Conservation (phyloP, 2,113 vertebrate genomes). For the Erpornis zantholeuca region DNA sequence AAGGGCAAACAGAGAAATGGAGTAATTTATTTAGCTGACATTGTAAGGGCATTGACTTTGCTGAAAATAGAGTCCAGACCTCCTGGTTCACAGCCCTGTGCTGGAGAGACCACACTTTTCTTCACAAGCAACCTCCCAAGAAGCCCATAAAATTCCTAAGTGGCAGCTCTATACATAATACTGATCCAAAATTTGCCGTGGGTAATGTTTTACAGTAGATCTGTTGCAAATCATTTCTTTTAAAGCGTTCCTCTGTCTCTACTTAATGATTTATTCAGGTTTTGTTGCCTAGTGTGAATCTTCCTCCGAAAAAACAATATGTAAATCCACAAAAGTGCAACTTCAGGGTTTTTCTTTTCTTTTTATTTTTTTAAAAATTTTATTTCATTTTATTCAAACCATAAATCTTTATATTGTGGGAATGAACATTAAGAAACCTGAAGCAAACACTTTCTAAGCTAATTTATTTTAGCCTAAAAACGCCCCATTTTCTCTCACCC, state of each 20-base stretch:
- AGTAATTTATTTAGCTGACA: conserved; percentile 37
- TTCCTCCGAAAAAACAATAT: background rate
- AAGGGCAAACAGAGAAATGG: conserved; percentile 14
- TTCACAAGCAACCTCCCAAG: conserved; percentile 23
- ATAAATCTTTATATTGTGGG: conserved; percentile 20
- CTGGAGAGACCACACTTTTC: background rate
- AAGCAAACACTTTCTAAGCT: background rate
- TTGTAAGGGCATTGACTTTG: background rate
- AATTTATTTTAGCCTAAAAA: conserved; percentile 11
- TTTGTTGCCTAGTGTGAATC: conserved; percentile 42
- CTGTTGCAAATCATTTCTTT: conserved; percentile 57
- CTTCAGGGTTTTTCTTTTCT: background rate
- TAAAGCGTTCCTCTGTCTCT: conserved; percentile 11
- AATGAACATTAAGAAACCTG: background rate
- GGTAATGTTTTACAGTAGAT: conserved; percentile 57
- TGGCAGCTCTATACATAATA: conserved; percentile 57
- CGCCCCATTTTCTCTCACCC: background rate
- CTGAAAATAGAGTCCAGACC: conserved; percentile 32
- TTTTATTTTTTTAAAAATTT: background rate
- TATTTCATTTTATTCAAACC: background rate
- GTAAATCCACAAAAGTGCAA: conserved; percentile 29
- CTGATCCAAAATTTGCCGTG: conserved; percentile 31
- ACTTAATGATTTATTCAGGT: conserved; percentile 30
- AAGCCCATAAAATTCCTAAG: conserved; percentile 54
- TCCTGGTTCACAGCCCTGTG: background rate